Evolutionary conservation across 2,888 invertebrate species (phyloP).

Genomic region (Protonemura montana): DNA sequence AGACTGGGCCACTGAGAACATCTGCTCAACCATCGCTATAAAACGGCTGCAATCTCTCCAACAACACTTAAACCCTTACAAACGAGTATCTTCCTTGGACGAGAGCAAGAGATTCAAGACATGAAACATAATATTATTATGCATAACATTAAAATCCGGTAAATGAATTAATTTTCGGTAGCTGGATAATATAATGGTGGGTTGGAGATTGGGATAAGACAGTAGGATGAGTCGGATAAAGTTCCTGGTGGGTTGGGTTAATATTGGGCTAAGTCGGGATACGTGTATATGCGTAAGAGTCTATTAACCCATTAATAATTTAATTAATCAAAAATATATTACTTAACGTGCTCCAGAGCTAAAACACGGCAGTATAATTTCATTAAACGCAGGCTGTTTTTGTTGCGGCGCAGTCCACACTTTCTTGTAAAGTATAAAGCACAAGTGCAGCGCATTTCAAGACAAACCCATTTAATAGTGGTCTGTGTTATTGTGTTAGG

Average conservation of each 20-base stretch:
- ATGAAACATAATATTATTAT: constrained; percentile 47
- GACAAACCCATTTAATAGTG: no score
- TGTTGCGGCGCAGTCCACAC: background rate
- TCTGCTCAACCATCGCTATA: constrained; percentile 50
- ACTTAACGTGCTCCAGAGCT: background rate
- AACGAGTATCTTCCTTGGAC: constrained; percentile 49
- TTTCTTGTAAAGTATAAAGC: background rate
- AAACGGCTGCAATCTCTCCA: constrained; percentile 51
- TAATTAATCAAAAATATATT: constrained; percentile 12
- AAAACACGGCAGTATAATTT: background rate
- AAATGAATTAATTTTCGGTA: constrained; percentile 50
- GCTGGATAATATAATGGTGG: constrained; percentile 45
- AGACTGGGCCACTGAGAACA: constrained; percentile 47
- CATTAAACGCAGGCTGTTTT: background rate
- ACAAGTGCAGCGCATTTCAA: background rate
- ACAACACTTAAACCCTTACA: constrained; percentile 51
- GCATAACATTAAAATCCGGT: constrained; percentile 45
- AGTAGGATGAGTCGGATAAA: background rate
- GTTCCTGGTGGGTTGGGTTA: background rate
- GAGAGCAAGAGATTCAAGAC: constrained; percentile 41
- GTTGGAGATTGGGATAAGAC: constrained; percentile 47
- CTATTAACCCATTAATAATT: background rate
- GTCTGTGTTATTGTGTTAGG: no score
- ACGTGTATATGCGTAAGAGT: constrained; percentile 7
- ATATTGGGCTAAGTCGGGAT: background rate